Evolutionary conservation across 1,140 invertebrate species (phyloP).

Genomic region (Babylonia areolata): DNA sequence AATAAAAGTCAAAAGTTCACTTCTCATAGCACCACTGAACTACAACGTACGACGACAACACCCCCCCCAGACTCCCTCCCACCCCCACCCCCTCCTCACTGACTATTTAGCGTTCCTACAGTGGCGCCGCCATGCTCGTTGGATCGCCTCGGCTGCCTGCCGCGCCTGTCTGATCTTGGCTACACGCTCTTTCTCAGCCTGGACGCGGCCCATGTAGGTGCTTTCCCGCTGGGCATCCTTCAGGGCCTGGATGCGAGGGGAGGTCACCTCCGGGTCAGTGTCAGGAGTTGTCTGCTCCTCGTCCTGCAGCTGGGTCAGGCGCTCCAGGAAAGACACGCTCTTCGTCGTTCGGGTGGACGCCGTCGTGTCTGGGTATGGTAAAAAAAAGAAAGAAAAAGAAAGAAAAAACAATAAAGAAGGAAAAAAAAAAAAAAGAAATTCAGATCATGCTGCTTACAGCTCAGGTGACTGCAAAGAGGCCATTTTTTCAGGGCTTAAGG

Average conservation of each 20-base stretch:
- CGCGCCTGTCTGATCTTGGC: constrained; percentile 61
- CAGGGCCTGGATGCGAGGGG: constrained; percentile 51
- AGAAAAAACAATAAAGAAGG: no score
- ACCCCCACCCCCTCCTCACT: background rate
- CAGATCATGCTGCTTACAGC: no score
- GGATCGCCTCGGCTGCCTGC: constrained; percentile 64
- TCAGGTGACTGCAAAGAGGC: no score
- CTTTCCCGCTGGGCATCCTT: constrained; percentile 58
- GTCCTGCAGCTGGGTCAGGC: constrained; percentile 15
- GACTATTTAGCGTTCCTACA: background rate
- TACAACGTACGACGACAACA: background rate
- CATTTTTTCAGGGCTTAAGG: no score
- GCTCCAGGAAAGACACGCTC: constrained; percentile 12
- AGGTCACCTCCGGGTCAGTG: background rate
- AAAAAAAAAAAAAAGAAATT: no score
- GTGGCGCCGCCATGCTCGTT: constrained; percentile 61
- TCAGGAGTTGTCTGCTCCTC: background rate
- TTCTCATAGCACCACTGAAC: background rate
- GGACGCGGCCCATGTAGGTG: constrained; percentile 62
- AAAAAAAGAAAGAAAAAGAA: background rate
- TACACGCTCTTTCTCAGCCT: constrained; percentile 58
- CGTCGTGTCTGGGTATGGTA: background rate
- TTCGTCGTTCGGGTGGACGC: background rate
- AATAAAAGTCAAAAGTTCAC: no score
- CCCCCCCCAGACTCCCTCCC: background rate